Conservation (phyloP, 2,797 vertebrate species). For the Scyliorhinus canicula region DNA sequence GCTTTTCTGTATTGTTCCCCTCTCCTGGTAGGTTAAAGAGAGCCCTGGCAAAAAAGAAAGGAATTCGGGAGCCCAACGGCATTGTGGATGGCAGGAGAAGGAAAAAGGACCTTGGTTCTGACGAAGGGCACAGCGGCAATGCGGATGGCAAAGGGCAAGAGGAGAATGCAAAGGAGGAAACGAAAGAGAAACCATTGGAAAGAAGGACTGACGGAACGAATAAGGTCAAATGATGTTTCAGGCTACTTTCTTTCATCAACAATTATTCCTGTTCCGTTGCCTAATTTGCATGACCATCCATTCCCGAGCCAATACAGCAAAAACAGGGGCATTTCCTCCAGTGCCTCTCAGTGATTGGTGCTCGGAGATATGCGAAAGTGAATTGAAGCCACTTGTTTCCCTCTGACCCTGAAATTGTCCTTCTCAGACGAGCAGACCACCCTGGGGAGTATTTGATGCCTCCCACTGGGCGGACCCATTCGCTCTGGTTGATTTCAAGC, state of each 20-base stretch:
- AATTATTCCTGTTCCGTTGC: not conserved
- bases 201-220: conserved; percentile 65
- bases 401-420: not conserved
- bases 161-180: conserved; percentile 68
- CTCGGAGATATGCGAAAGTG: not conserved
- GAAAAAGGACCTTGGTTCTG: conserved; percentile 74
- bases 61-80: conserved; percentile 71
- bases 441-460: not conserved
- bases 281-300: not conserved
- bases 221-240: not conserved
- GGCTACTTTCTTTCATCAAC: not conserved
- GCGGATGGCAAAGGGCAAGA: conserved; percentile 53
- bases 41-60: conserved; percentile 75
- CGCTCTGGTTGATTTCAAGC: too few species aligned
- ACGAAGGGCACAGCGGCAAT: conserved; percentile 72
- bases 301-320: not conserved
- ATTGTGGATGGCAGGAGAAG: conserved; percentile 73
- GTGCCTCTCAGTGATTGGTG: not conserved
- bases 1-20: not conserved
- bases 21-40: conserved; percentile 71
- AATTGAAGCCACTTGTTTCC: not conserved
- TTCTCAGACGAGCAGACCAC: not conserved
- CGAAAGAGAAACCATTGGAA: conserved; percentile 63
- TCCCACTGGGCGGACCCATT: too few species aligned
- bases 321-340: not conserved